A percentile compares a stretch with the other conserved stretches of the same genome.
These are phyloP conservation scores for Ectemnius cavifrons DNA, from an alignment of 2,888 invertebrate genomes.

Conservation along the genomic window DNA sequence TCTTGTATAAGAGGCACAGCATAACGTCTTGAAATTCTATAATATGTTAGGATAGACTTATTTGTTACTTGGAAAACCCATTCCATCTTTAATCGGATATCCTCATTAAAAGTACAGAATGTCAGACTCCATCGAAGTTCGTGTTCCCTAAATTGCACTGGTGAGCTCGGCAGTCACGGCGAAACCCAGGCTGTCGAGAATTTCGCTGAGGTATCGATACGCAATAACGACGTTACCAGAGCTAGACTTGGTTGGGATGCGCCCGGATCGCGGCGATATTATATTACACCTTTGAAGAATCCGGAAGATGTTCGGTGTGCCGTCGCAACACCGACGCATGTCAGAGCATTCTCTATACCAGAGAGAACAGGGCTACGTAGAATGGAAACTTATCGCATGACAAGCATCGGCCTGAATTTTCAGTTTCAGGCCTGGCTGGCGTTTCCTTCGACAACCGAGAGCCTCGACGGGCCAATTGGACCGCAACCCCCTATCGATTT, in stretches of 20 bases:
- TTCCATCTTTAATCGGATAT: neutral
- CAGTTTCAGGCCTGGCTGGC: constrained; percentile 4
- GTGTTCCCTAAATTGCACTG: too few species aligned
- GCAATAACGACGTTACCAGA: constrained; percentile 39
- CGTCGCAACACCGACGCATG: constrained; percentile 24
- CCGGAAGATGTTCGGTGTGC: constrained; percentile 50
- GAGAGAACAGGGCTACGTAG: constrained; percentile 35
- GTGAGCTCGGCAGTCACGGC: neutral
- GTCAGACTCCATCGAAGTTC: neutral
- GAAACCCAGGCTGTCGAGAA: neutral
- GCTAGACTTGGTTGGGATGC: constrained; percentile 26
- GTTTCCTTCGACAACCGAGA: constrained; percentile 17
- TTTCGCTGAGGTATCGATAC: constrained; percentile 12
- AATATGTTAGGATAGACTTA: too few species aligned
- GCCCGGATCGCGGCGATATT: constrained; percentile 53
- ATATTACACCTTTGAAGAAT: constrained; percentile 56
- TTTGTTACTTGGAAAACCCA: neutral
- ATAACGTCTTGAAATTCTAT: too few species aligned
- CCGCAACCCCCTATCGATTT: constrained; percentile 51
- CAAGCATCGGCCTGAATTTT: too few species aligned
- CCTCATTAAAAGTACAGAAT: neutral
- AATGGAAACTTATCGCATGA: constrained; percentile 64
- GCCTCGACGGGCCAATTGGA: constrained; percentile 34
- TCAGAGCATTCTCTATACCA: neutral
- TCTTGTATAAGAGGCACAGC: too few species aligned